These are phyloP conservation scores for Mnemiopsis leidyi DNA, from an alignment of 37 sponge, comb jelly and placozoan species.

Conservation along the genomic window DNA sequence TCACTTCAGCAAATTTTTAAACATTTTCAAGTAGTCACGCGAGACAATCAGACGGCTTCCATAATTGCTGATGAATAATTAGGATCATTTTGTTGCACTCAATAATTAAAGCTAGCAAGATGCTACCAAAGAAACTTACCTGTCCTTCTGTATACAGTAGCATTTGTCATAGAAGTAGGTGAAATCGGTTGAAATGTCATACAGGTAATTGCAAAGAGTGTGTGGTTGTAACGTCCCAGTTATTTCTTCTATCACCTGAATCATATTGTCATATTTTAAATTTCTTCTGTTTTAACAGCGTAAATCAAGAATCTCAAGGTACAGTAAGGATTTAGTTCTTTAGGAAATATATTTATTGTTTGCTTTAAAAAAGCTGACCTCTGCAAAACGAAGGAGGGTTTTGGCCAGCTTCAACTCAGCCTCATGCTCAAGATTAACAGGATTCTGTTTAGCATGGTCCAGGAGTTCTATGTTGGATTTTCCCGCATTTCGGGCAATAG, in stretches of 20 bases:
- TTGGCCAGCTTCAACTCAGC: conserved; percentile 90
- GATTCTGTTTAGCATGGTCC: conserved; percentile 69
- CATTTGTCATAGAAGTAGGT: conserved; percentile 95
- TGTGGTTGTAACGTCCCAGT: conserved; percentile 75
- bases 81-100: no score
- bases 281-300: no score
- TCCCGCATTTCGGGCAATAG: conserved; percentile 83
- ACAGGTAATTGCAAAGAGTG: conserved; percentile 86
- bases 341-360: neutral
- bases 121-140: no score
- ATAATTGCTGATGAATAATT: no score
- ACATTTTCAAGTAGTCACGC: no score
- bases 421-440: conserved; percentile 75
- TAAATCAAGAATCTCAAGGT: no score
- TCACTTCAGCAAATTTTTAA: no score
- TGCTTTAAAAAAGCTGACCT: conserved; percentile 68
- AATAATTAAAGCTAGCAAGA: no score
- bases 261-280: no score
- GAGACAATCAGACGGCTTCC: no score
- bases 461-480: conserved; percentile 71
- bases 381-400: conserved; percentile 84
- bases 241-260: conserved; percentile 42
- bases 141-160: conserved; percentile 92
- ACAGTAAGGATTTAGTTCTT: neutral
- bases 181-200: conserved; percentile 86